Percentiles rank a stretch among this genome's conserved stretches.
These are phyloP conservation scores for Carabus problematicus DNA, from an alignment of 2,888 invertebrate genomes.

Conservation along the genomic window DNA sequence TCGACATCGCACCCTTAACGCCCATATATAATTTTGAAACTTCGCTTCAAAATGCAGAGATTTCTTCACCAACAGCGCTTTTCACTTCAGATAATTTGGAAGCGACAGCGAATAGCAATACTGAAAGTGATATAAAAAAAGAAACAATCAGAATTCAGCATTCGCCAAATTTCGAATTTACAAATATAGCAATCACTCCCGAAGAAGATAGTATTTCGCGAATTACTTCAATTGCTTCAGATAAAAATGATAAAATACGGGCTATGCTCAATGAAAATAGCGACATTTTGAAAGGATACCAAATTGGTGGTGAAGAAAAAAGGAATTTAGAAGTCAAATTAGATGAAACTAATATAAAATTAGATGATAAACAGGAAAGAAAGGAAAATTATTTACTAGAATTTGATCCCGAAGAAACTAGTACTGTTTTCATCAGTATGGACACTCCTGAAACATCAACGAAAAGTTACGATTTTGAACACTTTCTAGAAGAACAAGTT, in stretches of 20 bases:
- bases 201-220: background rate
- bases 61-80: background rate
- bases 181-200: background rate
- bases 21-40: background rate
- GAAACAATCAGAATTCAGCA: constrained; percentile 4
- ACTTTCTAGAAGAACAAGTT: constrained; percentile 56
- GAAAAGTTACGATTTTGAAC: constrained; percentile 53
- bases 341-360: too few relatives aligned
- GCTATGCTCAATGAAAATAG: too few relatives aligned
- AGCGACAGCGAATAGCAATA: background rate
- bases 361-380: constrained; percentile 13
- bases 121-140: background rate
- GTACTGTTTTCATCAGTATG: constrained; percentile 43
- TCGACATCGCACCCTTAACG: too few relatives aligned
- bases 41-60: background rate
- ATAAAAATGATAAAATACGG: too few relatives aligned
- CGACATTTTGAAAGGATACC: too few relatives aligned
- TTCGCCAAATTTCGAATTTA: background rate
- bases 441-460: constrained; percentile 24
- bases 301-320: too few relatives aligned
- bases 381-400: constrained; percentile 21
- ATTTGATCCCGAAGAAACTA: background rate
- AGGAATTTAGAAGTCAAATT: too few relatives aligned
- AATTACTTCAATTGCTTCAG: background rate
- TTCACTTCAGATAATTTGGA: constrained; percentile 6